Base-by-base conservation (phyloP, 2,797 vertebrate species). In the Chelonia mydas region DNA sequence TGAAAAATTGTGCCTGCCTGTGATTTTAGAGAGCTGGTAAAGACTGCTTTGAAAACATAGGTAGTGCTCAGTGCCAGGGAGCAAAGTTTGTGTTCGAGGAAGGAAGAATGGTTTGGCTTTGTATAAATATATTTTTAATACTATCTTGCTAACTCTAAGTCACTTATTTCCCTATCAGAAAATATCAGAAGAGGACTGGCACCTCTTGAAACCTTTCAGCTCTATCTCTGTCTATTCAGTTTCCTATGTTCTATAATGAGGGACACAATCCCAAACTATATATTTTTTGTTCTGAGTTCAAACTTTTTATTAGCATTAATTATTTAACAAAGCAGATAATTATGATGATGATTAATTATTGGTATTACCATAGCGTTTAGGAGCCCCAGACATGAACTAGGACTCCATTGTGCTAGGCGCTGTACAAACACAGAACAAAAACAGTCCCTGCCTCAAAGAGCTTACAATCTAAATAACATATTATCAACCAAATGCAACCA, bases 1-100 rank as follows among this genome's bases (percentile, higher is more conserved):
- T n/a, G 53, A 47, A 0, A 37, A 96, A 94, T 89, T 17, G 11
- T 17, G 27, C 82, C 45, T 17, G 27, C 82, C 45, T n/a, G 51
- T 45, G 72, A 45, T 41, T 72, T 88, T 85, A 91, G 80, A 92
- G 92, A 84, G 33, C 51, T 87, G 86, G 86, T 90, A 94, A 94
- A 45, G 65, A 61, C 57, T 95, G 41, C 54, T 94, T 94, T 96
- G 84, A 51, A 91, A 86, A 54, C 88, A 47, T 2, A 37, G 23
- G 4, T 90, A 37, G 7, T 84, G 41, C 65, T 96, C 51, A 41
- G 50, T 11, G 47, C 27, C 85, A 2, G 15, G 83, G 72, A 80
- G 47, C 28, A 68, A 25, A 8, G 50, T 90, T 17, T 6, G 45
- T 84, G 82, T 55, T 45, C 87, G 80, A 94, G 47, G 11, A 93